Evolutionary conservation across 2,797 vertebrate species (phyloP).

Genomic region (Synaphobranchus kaupii): DNA sequence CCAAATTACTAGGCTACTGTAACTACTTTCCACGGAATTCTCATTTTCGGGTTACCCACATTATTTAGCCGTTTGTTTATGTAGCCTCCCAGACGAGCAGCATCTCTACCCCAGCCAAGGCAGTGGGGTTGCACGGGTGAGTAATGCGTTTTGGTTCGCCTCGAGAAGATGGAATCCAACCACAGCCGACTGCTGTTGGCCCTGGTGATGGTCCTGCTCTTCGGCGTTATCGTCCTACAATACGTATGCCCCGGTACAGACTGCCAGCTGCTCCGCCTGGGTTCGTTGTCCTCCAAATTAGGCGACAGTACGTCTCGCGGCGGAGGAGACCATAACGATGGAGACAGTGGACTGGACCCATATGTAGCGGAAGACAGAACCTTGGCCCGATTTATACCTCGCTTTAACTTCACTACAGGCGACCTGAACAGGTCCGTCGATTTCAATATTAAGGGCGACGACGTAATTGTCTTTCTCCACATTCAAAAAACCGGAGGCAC

Average conservation of each 20-base stretch:
- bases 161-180: slow-evolving; percentile 83
- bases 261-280: slow-evolving; percentile 85
- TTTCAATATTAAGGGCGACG: slow-evolving; percentile 92
- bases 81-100: slow-evolving; percentile 26
- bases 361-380: slow-evolving; percentile 89
- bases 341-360: slow-evolving; percentile 72
- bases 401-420: slow-evolving; percentile 83
- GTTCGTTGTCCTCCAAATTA: slow-evolving; percentile 62
- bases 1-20: not conserved
- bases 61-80: slow-evolving; percentile 28
- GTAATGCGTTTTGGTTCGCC: slow-evolving; percentile 73
- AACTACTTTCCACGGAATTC: not conserved
- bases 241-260: slow-evolving; percentile 91
- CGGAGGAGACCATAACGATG: slow-evolving; percentile 42
- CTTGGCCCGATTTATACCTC: slow-evolving; percentile 83
- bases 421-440: slow-evolving; percentile 83
- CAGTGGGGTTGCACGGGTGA: slow-evolving; percentile 53
- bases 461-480: slow-evolving; percentile 94
- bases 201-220: slow-evolving; percentile 86
- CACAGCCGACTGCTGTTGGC: slow-evolving; percentile 80
- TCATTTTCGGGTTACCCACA: not conserved
- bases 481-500: slow-evolving; percentile 97
- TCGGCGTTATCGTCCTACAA: slow-evolving; percentile 91
- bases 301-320: slow-evolving; percentile 37
- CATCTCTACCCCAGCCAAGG: slow-evolving; percentile 48